Evolutionary conservation across 2,113 vertebrate species (phyloP).

Genomic region (Phyllostomus hastatus): DNA sequence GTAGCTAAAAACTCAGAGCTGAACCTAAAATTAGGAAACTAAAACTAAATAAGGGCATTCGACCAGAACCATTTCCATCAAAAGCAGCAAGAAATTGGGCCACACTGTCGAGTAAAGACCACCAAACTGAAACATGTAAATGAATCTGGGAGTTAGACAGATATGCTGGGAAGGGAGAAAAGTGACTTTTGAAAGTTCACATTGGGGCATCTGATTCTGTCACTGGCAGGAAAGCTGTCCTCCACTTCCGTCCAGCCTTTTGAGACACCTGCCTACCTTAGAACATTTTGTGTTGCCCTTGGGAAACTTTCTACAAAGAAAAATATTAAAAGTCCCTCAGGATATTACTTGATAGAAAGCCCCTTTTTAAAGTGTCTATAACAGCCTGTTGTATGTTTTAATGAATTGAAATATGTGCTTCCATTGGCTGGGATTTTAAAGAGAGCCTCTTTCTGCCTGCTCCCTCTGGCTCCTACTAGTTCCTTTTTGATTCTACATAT

Average conservation of each 20-base stretch:
- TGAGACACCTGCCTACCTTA: neutral
- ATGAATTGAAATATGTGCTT: constrained; percentile 12
- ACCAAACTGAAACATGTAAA: constrained; percentile 59
- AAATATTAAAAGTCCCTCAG: neutral
- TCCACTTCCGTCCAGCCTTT: neutral
- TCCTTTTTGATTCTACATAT: constrained; percentile 68
- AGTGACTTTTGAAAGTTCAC: constrained; percentile 16
- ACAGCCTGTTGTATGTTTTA: constrained; percentile 45
- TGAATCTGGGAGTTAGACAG: constrained; percentile 48
- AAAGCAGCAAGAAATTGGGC: constrained; percentile 53
- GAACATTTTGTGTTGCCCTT: neutral
- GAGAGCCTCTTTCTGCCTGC: neutral
- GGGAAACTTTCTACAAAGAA: constrained; percentile 48
- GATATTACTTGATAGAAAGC: constrained; percentile 31
- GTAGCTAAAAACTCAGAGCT: constrained; percentile 2
- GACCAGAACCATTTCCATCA: constrained; percentile 52
- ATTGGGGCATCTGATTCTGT: neutral
- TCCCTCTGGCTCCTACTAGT: constrained; percentile 26
- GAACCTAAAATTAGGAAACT: constrained; percentile 64
- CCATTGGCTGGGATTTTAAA: constrained; percentile 47
- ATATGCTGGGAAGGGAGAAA: neutral
- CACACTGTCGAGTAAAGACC: constrained; percentile 48
- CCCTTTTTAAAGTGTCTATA: constrained; percentile 42
- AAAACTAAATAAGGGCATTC: constrained; percentile 62
- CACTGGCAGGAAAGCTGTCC: neutral